Base-by-base conservation (phyloP, 2,113 vertebrate species). In the Colinus virginianus region DNA sequence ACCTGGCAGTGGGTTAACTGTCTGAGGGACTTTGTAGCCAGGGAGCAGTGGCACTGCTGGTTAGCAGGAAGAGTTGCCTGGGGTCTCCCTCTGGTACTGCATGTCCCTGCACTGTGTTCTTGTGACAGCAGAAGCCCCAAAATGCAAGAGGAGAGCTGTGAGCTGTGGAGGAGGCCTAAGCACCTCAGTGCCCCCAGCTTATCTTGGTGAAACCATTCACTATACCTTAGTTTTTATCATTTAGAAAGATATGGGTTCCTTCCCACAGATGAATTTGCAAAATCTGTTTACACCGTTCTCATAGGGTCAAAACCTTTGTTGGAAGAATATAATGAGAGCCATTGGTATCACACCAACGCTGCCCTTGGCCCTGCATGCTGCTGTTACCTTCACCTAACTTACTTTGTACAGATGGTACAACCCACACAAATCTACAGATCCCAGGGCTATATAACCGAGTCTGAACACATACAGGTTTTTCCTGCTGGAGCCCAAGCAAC, bases 331-430 rank as follows among this genome's bases (percentile, higher is more conserved):
- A 51, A 51, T 12, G 25, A 38, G 32, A 72, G 32, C 28, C 13
- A 17, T 4, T 38, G 11, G 25, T 32, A 77, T 71, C 84, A 21
- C 61, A 19, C 11, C 38, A 38, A 67, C 13, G 20, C 22, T 80
- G 59, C 9, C 78, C 42, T 32, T 72, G 40, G 25, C 13, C 66
- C 55, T 70, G 25, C 32, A 15, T 18, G 40, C n/a, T 80, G 48
- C 71, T 55, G 7, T 72, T 83, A 80, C 18, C 46, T 18, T 48
- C 25, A 68, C 43, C 38, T 64, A 4, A 55, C 58, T 56, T 78
- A 72, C 46, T 71, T 20, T 42, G 21, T 64, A 46, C 59, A 93
- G 74, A 48, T 81, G 69, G 64, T 89, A 64, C 34, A 75, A 22
- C 7, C 66, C 4, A 66, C 30, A 21, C 16, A 40, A 63, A 61